Conservation (phyloP, 2,113 vertebrate genomes). For the Motacilla alba region DNA sequence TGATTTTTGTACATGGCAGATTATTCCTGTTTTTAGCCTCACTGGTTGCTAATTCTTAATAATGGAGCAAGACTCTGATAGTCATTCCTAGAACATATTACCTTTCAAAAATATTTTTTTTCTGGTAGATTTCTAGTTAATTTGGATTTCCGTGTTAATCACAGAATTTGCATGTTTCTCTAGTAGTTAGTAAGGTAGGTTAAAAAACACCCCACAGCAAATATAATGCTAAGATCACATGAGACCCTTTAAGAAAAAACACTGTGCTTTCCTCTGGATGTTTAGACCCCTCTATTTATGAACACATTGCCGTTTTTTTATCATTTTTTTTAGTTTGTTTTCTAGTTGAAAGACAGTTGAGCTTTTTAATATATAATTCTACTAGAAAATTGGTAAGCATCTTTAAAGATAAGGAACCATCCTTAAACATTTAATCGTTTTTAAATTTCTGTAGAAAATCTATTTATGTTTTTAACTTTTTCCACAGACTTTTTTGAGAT, state of each 20-base stretch:
- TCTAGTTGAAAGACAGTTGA: not conserved
- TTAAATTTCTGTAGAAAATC: not conserved
- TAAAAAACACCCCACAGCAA: accelerated
- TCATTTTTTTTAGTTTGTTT: not conserved
- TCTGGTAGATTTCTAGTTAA: not conserved
- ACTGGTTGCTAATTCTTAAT: not conserved
- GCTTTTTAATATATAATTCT: not conserved
- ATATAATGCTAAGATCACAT: not conserved
- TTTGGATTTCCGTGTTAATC: not conserved
- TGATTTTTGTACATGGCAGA: not conserved
- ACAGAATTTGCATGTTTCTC: accelerated
- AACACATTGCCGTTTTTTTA: not conserved
- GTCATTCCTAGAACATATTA: not conserved
- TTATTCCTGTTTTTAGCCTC: not conserved
- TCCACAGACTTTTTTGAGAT: not conserved
- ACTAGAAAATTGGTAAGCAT: not conserved
- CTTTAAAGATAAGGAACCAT: not conserved
- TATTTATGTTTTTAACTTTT: not conserved
- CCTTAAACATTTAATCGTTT: not conserved
- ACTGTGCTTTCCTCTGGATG: accelerated
- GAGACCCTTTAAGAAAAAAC: not conserved
- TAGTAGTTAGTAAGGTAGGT: accelerated
- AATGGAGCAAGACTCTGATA: not conserved
- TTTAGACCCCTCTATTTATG: not conserved
- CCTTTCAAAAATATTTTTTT: not conserved